A percentile compares a stretch with the other conserved stretches of the same genome.
Conservation (phyloP, 1,140 invertebrate genomes). For the Dreissena rostriformis region DNA sequence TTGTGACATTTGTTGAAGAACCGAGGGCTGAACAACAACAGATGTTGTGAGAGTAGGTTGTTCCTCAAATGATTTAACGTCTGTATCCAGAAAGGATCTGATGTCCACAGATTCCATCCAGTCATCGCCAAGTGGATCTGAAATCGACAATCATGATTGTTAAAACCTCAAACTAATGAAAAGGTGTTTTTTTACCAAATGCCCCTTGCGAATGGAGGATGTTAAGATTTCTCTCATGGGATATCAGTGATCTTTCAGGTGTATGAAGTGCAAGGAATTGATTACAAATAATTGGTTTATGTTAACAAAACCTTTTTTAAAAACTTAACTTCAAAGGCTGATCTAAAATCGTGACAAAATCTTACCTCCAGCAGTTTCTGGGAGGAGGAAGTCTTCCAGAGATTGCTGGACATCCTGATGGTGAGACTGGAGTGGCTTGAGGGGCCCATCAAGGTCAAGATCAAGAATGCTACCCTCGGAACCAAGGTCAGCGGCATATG, state of each 20-base stretch:
- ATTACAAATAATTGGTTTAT: too few species aligned
- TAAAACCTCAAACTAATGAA: too few species aligned
- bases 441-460: conserved; percentile 25
- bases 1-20: not conserved
- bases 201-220: too few species aligned
- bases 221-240: too few species aligned
- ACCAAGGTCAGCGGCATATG: conserved; percentile 49
- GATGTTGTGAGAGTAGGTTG: not conserved
- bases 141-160: not conserved
- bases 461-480: conserved; percentile 49
- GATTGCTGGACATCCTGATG: conserved; percentile 21
- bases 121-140: conserved; percentile 47
- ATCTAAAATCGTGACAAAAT: not conserved
- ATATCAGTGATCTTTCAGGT: too few species aligned
- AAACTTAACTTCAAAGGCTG: too few species aligned
- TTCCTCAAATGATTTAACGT: not conserved
- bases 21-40: not conserved
- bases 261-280: too few species aligned
- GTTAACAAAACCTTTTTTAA: too few species aligned
- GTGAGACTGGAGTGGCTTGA: conserved; percentile 13
- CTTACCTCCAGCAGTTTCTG: conserved; percentile 36
- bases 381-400: conserved; percentile 45
- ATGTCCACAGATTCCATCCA: conserved; percentile 55
- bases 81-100: conserved; percentile 17
- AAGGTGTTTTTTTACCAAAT: too few species aligned